These are phyloP conservation scores for Buathra laborator DNA, from an alignment of 2,888 invertebrate genomes.

Conservation along the genomic window DNA sequence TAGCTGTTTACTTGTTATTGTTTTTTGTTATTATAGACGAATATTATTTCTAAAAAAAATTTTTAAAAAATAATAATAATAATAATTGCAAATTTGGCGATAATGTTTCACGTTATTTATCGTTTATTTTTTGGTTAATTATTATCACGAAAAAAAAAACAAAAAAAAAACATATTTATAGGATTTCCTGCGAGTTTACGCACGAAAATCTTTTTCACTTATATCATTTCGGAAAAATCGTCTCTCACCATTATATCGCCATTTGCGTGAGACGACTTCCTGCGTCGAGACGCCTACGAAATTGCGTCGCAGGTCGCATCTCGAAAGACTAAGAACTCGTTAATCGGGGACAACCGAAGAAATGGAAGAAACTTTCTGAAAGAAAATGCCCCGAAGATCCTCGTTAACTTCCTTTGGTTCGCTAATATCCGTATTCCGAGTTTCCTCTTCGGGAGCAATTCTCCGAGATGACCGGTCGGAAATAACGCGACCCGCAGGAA, in stretches of 20 bases:
- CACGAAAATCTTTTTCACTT: constrained; percentile 16
- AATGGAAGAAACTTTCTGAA: not conserved
- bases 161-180: too few relatives aligned
- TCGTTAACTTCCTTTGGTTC: constrained; percentile 44
- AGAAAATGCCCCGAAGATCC: constrained; percentile 28
- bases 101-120: too few relatives aligned
- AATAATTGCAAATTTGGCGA: too few relatives aligned
- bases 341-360: not conserved
- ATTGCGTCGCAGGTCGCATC: constrained; percentile 22
- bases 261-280: constrained; percentile 61
- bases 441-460: constrained; percentile 8
- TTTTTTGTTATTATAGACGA: constrained; percentile 41
- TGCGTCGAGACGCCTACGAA: not conserved
- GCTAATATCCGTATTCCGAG: constrained; percentile 24
- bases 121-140: too few relatives aligned
- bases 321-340: not conserved
- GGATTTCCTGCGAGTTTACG: constrained; percentile 29
- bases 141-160: too few relatives aligned
- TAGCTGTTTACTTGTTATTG: constrained; percentile 34
- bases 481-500: constrained; percentile 14
- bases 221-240: constrained; percentile 25
- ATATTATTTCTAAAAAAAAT: too few relatives aligned
- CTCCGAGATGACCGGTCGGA: not conserved
- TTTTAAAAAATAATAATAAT: not conserved
- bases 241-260: constrained; percentile 54